These are phyloP conservation scores for Oryzias celebensis DNA, from an alignment of 2,113 vertebrate species.

Conservation along the genomic window DNA sequence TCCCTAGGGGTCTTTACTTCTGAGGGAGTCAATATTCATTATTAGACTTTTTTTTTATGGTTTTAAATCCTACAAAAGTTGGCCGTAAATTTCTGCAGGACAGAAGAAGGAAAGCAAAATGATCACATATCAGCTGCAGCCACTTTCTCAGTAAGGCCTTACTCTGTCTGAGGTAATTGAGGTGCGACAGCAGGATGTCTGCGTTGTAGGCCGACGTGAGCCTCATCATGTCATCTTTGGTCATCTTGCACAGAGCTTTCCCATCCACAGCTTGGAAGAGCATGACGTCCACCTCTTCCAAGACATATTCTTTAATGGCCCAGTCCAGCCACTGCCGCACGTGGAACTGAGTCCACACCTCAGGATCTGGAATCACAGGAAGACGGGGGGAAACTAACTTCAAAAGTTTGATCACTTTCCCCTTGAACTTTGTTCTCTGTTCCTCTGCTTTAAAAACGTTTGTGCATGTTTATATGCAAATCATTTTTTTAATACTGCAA, in stretches of 20 bases:
- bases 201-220: slow-evolving; percentile 82
- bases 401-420: too few species aligned
- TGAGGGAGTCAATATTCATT: too few species aligned
- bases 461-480: too few species aligned
- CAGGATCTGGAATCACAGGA: slow-evolving; percentile 67
- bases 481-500: too few species aligned
- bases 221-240: slow-evolving; percentile 82
- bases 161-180: slow-evolving; percentile 85
- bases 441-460: too few species aligned
- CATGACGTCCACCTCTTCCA: slow-evolving; percentile 79
- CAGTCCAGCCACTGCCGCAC: slow-evolving; percentile 86
- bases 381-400: neutral
- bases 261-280: slow-evolving; percentile 81
- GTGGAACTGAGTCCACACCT: slow-evolving; percentile 84
- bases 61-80: too few species aligned
- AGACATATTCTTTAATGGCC: slow-evolving; percentile 85
- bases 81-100: too few species aligned
- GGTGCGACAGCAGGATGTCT: slow-evolving; percentile 84
- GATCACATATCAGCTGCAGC: neutral
- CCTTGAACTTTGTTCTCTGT: too few species aligned
- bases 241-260: slow-evolving; percentile 83
- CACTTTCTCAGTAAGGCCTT: slow-evolving; percentile 36
- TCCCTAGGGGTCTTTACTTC: too few species aligned
- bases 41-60: too few species aligned
- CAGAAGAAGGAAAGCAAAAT: too few species aligned